Base-by-base conservation (phyloP, 1,140 invertebrate species). In the Laupala kohalensis region DNA sequence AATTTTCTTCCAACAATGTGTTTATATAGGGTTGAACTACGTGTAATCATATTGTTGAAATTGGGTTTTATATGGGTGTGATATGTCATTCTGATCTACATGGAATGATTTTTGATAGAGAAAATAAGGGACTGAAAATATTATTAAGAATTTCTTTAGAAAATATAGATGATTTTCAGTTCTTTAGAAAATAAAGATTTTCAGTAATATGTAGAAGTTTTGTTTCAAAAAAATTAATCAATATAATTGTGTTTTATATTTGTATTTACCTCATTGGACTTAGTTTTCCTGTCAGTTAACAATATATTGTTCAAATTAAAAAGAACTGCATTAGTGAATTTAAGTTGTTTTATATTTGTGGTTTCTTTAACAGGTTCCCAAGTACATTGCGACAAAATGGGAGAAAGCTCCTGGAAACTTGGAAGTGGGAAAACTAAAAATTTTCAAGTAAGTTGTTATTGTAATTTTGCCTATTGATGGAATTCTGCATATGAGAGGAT, bases 371-470 rank as follows among this genome's bases (percentile, higher is more conserved):
- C 72, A 86, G 84, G 84, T 87, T 25, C 96, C 96, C 4, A 98
- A 98, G 84, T 98, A 97, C 83, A 90, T 98, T 75, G 91, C 94
- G 3, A 92, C 90, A 74, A 88, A 89, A 82, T 96, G 94, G 94
- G 89, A 94, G 76, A 93, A 92, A 80, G 89, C 91, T 64, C 85
- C 88, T 25, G 88, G 86, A 29, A 87, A 88, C 76, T 85, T 87
- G 73, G 90, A 92, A 81, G 90, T 92, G 72, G 92, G 90, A n/a
- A 90, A 91, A 81, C 81, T 93, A 2, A 88, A 86, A 78, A 92
- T 93, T 74, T 83, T 84, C 24, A 89, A 88, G 88, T 89, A 82
- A 80, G 82, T 71, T n/a, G 23, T 6, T 24, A 2, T 25, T 19
- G 12, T 28, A n/a, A n/a, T n/a, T n/a, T n/a, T n/a, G n/a, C n/a